A percentile compares a stretch with the other conserved stretches of the same genome.
Conservation (phyloP, 1,140 invertebrate genomes). For the Drosophila orena region DNA sequence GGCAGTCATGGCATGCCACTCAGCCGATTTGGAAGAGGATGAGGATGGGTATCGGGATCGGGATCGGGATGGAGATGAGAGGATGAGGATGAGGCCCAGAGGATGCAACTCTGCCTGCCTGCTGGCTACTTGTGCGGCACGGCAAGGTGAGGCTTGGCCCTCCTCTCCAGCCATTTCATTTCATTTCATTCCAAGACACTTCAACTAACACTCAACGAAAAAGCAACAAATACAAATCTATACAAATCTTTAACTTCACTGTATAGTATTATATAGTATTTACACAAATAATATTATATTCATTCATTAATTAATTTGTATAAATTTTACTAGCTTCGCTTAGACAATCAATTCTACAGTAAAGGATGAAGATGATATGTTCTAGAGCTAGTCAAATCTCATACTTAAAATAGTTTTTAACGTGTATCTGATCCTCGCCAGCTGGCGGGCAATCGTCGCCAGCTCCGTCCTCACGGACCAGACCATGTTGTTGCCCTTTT, state of each 20-base stretch:
- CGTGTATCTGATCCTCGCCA: constrained; percentile 8
- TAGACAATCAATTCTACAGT: too few species aligned
- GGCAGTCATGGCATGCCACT: constrained; percentile 60
- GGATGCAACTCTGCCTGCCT: constrained; percentile 47
- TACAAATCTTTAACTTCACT: neutral
- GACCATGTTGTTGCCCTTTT: constrained; percentile 76
- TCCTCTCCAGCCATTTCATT: constrained; percentile 40
- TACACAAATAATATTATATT: neutral
- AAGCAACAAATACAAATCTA: too few species aligned
- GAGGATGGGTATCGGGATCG: neutral
- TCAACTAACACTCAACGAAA: constrained; percentile 9
- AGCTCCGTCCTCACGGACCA: constrained; percentile 20
- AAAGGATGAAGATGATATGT: too few species aligned
- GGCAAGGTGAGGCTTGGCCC: constrained; percentile 61
- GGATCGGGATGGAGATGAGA: neutral
- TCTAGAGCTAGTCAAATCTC: too few species aligned
- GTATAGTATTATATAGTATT: too few species aligned
- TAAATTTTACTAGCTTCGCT: too few species aligned
- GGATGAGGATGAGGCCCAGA: constrained; percentile 17
- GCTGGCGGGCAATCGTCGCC: constrained; percentile 35
- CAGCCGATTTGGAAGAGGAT: constrained; percentile 24
- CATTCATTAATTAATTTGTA: neutral
- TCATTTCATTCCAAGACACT: constrained; percentile 34
- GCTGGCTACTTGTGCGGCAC: constrained; percentile 76
- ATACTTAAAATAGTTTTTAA: neutral